Evolutionary conservation across 2,888 invertebrate genomes (phyloP), one percentile per base, ranked within the genome.

Genomic region (Hemistola chrysoprasaria): DNA sequence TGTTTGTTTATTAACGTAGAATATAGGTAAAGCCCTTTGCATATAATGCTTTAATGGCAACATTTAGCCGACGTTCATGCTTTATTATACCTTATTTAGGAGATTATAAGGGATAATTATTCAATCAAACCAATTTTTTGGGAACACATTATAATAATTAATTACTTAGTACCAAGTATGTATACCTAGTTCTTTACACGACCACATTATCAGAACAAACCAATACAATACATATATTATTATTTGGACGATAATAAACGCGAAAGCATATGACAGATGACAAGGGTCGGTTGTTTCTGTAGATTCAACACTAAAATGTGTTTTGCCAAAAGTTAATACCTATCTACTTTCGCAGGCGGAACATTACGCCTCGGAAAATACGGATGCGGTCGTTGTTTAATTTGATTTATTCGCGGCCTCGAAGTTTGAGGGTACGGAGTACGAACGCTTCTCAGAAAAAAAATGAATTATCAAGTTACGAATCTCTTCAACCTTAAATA

Each of bases 21-120:
- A 26, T 35, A 27, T 39, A 43, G 11, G 22, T 39, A 47, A 44
- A 44, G 36, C 34, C 46, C 33, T 37, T 39, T 42, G 56, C 53
- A 50, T 55, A 53, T 42, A 54, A 43, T 29, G 46, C 36, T 49
- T 46, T 60, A 56, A 57, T 61, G 50, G 51, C 50, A 43, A 51
- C 54, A 60, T 54, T 48, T 47, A 38, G 53, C 50, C 43, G 45
- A 51, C 47, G 52, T 53, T 60, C 62, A 53, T 54, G 56, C 62
- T 63, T 70, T 69, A 55, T 62, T 66, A 67, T 59, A 66, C 72
- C 63, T 57, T 56, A 64, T 62, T 59, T 64, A 56, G 55, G 55
- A 60, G 61, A 55, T 59, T 43, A 50, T 50, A n/a, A n/a, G n/a
- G n/a, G n/a, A n/a, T n/a, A n/a, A n/a, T n/a, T n/a, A n/a, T n/a